Conservation (phyloP, 2,888 invertebrate species). For the Catocala sponsa region DNA sequence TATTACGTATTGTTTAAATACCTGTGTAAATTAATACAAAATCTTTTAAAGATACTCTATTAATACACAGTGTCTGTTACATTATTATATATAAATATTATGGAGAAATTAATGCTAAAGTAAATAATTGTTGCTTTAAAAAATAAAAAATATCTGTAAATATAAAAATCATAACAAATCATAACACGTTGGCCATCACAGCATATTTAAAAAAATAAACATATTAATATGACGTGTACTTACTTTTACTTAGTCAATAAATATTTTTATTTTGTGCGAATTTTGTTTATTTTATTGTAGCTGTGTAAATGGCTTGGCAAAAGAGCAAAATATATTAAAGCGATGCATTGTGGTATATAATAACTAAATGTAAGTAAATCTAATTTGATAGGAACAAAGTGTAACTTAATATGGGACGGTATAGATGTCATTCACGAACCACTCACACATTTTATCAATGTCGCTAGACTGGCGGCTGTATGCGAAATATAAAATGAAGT, state of each 20-base stretch:
- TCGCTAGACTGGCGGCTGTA: too few species aligned
- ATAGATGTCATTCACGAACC: conserved; percentile 13
- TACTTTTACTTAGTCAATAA: too few species aligned
- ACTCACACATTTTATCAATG: background rate
- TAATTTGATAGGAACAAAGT: conserved; percentile 23
- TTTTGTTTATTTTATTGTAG: background rate
- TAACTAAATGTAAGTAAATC: background rate
- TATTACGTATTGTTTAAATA: conserved; percentile 5
- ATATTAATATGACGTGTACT: too few species aligned
- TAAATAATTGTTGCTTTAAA: background rate
- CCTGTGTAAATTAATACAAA: conserved; percentile 8
- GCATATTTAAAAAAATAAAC: too few species aligned
- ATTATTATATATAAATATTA: background rate
- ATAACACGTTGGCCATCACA: too few species aligned
- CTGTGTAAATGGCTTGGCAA: background rate
- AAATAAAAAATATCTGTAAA: too few species aligned
- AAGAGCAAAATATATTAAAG: background rate
- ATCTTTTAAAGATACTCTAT: conserved; percentile 9
- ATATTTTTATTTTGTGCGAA: background rate
- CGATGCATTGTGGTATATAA: background rate
- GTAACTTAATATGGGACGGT: conserved; percentile 39
- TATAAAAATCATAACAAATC: too few species aligned
- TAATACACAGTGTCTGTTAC: conserved; percentile 4
- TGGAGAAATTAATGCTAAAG: background rate
- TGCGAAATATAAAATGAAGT: too few species aligned